A percentile compares a stretch with the other conserved stretches of the same genome.
These are phyloP conservation scores for Ophioderma brevispina DNA, from an alignment of 35 echinoderm and acorn worm species.

Conservation along the genomic window DNA sequence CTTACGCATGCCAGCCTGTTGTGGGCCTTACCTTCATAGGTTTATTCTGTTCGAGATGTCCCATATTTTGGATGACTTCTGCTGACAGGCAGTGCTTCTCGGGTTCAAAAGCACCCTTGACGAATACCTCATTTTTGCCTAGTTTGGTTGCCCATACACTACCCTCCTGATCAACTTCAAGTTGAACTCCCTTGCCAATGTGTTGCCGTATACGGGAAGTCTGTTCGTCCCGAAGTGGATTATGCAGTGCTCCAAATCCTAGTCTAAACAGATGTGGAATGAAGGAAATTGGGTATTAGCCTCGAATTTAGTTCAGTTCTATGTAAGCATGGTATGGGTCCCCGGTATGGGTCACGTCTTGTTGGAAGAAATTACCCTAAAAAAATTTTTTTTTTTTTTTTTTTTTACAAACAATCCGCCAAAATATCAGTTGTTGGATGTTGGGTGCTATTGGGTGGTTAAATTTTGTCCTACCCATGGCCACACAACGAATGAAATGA, in stretches of 20 bases:
- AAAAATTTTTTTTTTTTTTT: no score
- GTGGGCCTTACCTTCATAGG: conserved; percentile 94
- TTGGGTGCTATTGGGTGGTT: no score
- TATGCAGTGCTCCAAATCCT: conserved; percentile 75
- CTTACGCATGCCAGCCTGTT: no score
- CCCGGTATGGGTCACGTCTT: no score
- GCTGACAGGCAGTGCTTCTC: conserved; percentile 91
- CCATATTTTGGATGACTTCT: conserved; percentile 77
- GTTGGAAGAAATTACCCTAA: no score
- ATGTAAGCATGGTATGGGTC: no score
- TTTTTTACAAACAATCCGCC: no score
- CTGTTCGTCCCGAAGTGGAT: conserved; percentile 72
- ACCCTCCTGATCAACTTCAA: conserved; percentile 85
- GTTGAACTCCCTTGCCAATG: conserved; percentile 93
- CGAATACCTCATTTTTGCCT: conserved; percentile 88
- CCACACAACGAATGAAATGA: no score
- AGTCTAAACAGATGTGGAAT: conserved; percentile 40
- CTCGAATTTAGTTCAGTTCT: no score
- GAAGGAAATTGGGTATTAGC: not conserved
- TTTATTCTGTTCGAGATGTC: conserved; percentile 59
- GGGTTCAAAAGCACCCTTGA: conserved; percentile 92
- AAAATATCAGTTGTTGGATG: no score
- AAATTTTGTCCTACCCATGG: no score
- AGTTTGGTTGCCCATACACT: conserved; percentile 97
- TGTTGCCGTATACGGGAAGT: conserved; percentile 67